These are phyloP conservation scores for Geotrupes spiniger DNA, from an alignment of 2,888 invertebrate species.

Conservation along the genomic window DNA sequence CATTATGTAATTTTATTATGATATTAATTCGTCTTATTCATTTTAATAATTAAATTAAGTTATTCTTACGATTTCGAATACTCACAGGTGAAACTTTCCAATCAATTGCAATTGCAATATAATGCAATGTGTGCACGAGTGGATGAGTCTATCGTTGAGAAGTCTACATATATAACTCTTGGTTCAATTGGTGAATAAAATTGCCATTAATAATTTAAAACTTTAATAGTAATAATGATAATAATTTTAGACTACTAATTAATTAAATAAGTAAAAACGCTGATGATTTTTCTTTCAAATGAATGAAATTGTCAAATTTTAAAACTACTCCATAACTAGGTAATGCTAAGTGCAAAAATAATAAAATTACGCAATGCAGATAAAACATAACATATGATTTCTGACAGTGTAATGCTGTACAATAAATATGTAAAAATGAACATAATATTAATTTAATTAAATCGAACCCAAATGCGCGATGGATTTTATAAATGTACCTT, in stretches of 20 bases:
- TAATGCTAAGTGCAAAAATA: no score
- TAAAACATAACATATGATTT: neutral
- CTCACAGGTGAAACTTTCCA: no score
- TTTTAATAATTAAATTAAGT: no score
- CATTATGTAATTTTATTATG: no score
- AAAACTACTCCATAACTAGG: constrained; percentile 4
- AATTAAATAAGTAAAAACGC: constrained; percentile 7
- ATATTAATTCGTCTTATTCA: no score
- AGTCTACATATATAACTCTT: no score
- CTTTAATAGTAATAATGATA: constrained; percentile 8
- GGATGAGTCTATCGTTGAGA: no score
- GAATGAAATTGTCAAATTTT: constrained; percentile 2
- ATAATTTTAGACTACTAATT: constrained; percentile 5
- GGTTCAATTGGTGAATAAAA: neutral
- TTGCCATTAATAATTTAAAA: neutral
- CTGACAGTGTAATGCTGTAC: constrained; percentile 8
- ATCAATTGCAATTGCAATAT: no score
- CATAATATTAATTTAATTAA: constrained; percentile 2
- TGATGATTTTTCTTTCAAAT: no score
- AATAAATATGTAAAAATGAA: neutral
- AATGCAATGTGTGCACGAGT: no score
- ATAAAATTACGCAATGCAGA: neutral
- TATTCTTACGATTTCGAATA: no score
- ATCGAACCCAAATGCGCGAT: neutral
- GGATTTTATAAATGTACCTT: neutral